Evolutionary conservation across 2,888 invertebrate genomes (phyloP).

Genomic region (Diogma glabrata): DNA sequence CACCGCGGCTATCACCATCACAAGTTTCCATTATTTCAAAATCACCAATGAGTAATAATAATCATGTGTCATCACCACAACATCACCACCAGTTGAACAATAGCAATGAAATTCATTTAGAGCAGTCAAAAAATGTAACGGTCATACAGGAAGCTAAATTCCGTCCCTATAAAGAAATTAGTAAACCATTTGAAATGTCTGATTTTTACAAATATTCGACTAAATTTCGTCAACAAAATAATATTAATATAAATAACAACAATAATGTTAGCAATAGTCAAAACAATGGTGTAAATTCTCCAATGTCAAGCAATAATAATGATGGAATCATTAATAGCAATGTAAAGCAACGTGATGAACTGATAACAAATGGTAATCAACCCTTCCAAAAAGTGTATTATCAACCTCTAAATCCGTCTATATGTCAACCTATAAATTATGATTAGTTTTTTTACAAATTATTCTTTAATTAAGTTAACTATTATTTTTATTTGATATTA

Average conservation of each 20-base stretch:
- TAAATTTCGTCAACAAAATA: slow-evolving; percentile 63
- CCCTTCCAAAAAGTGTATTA: slow-evolving; percentile 1
- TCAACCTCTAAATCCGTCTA: slow-evolving; percentile 1
- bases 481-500: too few species aligned
- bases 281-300: too few species aligned
- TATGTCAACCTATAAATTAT: slow-evolving; percentile 6
- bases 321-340: too few species aligned
- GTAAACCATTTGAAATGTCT: slow-evolving; percentile 95
- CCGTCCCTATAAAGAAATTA: slow-evolving; percentile 85
- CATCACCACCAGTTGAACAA: neutral
- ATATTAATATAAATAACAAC: neutral
- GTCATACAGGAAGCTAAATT: slow-evolving; percentile 80
- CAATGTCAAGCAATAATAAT: too few species aligned
- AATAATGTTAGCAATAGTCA: neutral
- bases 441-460: too few species aligned
- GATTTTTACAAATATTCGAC: slow-evolving; percentile 97
- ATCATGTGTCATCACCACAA: neutral
- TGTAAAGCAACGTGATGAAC: neutral
- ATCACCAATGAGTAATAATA: slow-evolving; percentile 4
- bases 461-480: too few species aligned
- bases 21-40: neutral
- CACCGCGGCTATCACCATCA: neutral
- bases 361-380: neutral
- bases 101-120: slow-evolving; percentile 41
- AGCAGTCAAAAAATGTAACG: slow-evolving; percentile 72